A percentile compares a stretch with the other conserved stretches of the same genome.
Conservation (phyloP, 2,797 vertebrate genomes). For the Cephalopachus bancanus region DNA sequence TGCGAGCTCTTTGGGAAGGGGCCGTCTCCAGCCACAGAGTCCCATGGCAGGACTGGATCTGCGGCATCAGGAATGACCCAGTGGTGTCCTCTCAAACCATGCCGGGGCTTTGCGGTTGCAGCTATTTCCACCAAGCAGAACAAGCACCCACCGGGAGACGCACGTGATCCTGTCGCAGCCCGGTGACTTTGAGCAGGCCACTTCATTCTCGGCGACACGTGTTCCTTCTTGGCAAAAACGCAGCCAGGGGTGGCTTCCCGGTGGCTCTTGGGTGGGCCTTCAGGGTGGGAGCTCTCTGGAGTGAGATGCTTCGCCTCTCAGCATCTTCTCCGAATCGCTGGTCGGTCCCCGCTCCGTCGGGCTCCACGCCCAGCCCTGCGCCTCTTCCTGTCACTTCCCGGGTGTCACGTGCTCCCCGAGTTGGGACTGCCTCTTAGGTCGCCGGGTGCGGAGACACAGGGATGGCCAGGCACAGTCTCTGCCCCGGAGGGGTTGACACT, state of each 20-base stretch:
- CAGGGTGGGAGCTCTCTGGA: accelerated
- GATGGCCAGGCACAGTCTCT: background rate
- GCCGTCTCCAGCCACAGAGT: background rate
- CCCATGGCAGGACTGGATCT: accelerated
- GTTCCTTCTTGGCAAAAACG: background rate
- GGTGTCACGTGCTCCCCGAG: accelerated
- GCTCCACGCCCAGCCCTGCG: accelerated
- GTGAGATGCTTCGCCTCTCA: background rate
- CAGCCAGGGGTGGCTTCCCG: accelerated
- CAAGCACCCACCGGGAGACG: accelerated
- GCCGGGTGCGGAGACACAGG: accelerated
- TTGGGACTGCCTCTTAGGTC: background rate
- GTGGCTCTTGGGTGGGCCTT: accelerated
- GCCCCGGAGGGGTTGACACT: accelerated
- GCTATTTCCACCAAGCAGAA: background rate
- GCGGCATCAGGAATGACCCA: too few relatives aligned
- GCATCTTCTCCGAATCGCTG: background rate
- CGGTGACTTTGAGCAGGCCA: background rate
- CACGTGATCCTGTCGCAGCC: background rate
- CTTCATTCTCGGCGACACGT: accelerated
- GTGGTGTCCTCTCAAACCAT: background rate
- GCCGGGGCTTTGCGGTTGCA: background rate
- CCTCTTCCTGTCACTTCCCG: background rate
- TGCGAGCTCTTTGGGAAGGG: accelerated
- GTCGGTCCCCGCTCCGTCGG: accelerated